Evolutionary conservation across 2,888 invertebrate genomes (phyloP).

Genomic region (Lissocephala sabroskyi): DNA sequence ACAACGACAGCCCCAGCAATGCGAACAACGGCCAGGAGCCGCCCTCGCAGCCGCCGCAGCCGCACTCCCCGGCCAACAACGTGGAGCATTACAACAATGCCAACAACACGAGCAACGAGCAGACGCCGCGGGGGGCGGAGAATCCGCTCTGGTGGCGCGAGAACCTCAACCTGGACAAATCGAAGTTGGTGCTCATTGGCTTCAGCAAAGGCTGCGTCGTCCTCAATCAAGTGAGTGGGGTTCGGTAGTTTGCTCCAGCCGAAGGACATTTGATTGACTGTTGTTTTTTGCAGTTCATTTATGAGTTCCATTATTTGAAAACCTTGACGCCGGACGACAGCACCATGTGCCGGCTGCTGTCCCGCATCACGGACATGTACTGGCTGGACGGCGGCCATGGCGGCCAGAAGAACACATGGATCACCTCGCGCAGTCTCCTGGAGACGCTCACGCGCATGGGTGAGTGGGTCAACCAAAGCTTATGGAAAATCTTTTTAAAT

Average conservation of each 20-base stretch:
- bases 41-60: slow-evolving; percentile 12
- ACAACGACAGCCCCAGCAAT: slow-evolving; percentile 18
- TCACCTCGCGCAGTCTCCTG: slow-evolving; percentile 82
- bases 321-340: slow-evolving; percentile 78
- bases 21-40: slow-evolving; percentile 12
- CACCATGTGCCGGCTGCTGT: slow-evolving; percentile 78
- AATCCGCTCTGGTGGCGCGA: slow-evolving; percentile 77
- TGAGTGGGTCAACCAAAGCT: too few relatives aligned
- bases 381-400: slow-evolving; percentile 95
- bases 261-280: not conserved
- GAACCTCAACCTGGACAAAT: slow-evolving; percentile 75
- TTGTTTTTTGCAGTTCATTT: slow-evolving; percentile 77
- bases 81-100: slow-evolving; percentile 37
- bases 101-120: slow-evolving; percentile 21
- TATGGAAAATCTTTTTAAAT: too few relatives aligned
- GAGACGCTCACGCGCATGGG: slow-evolving; percentile 82
- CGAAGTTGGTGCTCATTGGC: slow-evolving; percentile 80
- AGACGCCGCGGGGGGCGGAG: slow-evolving; percentile 33
- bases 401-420: slow-evolving; percentile 91
- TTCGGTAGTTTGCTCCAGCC: slow-evolving; percentile 59
- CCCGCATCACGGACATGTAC: slow-evolving; percentile 82
- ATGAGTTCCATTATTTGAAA: slow-evolving; percentile 86
- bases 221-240: slow-evolving; percentile 79
- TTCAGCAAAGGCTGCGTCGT: slow-evolving; percentile 96
- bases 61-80: slow-evolving; percentile 20